Evolutionary conservation across 2,888 invertebrate species (phyloP).

Genomic region (Oxystoma pomonae): DNA sequence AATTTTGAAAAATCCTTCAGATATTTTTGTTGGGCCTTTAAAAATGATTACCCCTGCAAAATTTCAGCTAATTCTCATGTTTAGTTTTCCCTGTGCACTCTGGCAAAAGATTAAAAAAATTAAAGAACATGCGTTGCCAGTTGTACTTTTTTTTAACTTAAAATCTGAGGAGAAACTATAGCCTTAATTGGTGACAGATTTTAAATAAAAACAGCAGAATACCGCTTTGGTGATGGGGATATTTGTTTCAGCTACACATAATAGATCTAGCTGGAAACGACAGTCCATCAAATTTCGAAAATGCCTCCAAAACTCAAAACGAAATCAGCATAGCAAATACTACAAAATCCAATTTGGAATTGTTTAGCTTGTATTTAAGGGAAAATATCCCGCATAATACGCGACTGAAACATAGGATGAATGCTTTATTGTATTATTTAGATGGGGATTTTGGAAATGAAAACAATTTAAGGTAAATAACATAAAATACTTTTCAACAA

Average conservation of each 20-base stretch:
- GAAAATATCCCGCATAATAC: constrained; percentile 31
- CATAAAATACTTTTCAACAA: background rate
- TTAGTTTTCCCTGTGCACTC: no score
- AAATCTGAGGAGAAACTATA: no score
- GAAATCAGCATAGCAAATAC: constrained; percentile 46
- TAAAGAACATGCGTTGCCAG: no score
- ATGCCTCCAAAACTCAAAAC: constrained; percentile 36
- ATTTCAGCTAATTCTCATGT: no score
- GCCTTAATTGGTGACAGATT: no score
- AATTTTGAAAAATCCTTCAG: no score
- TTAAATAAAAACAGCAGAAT: no score
- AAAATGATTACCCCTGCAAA: no score
- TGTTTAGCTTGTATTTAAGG: constrained; percentile 37
- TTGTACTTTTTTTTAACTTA: no score
- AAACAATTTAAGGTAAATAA: constrained; percentile 45
- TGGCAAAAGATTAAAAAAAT: no score
- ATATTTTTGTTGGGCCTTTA: no score
- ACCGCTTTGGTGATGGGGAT: no score
- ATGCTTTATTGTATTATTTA: constrained; percentile 44
- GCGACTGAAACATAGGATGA: constrained; percentile 36
- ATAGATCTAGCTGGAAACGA: constrained; percentile 49
- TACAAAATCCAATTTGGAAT: constrained; percentile 45
- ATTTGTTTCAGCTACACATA: constrained; percentile 45
- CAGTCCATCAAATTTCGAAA: constrained; percentile 37
- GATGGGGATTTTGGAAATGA: constrained; percentile 39